Conservation (phyloP, 2,888 invertebrate species). For the Scaptomyza parva region DNA sequence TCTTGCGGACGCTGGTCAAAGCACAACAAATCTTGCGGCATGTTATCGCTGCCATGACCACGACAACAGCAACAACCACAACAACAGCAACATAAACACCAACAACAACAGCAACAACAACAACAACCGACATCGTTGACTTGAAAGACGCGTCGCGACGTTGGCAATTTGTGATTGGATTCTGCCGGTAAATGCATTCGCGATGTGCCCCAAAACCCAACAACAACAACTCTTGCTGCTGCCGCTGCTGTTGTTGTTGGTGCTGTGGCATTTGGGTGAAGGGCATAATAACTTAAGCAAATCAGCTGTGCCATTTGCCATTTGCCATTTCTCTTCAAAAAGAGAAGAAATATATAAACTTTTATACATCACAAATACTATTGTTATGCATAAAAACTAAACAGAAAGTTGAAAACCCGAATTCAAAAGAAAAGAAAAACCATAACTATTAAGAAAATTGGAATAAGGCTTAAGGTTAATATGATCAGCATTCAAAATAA, state of each 20-base stretch:
- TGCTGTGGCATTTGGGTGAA: slow-evolving; percentile 46
- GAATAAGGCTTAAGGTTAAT: no score
- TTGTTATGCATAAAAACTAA: no score
- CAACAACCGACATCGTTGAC: slow-evolving; percentile 33
- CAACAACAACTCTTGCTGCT: no score
- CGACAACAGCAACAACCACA: slow-evolving; percentile 54
- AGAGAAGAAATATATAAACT: background rate
- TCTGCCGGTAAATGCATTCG: slow-evolving; percentile 54
- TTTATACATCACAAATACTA: no score
- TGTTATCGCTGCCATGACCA: slow-evolving; percentile 70
- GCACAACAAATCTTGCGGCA: slow-evolving; percentile 75
- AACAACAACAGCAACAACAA: slow-evolving; percentile 33
- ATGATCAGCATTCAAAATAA: no score
- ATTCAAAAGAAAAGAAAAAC: no score
- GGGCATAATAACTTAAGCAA: slow-evolving; percentile 40
- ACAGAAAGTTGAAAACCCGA: no score
- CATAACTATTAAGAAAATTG: no score
- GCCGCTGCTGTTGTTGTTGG: no score
- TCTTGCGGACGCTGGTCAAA: slow-evolving; percentile 54
- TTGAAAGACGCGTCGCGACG: slow-evolving; percentile 57
- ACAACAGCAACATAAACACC: slow-evolving; percentile 26
- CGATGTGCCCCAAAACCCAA: slow-evolving; percentile 35
- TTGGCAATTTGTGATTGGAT: slow-evolving; percentile 77
- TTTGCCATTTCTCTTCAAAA: background rate
- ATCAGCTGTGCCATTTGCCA: slow-evolving; percentile 26